Conservation (phyloP, 2,113 vertebrate species). For the Porphyrio hochstetteri region DNA sequence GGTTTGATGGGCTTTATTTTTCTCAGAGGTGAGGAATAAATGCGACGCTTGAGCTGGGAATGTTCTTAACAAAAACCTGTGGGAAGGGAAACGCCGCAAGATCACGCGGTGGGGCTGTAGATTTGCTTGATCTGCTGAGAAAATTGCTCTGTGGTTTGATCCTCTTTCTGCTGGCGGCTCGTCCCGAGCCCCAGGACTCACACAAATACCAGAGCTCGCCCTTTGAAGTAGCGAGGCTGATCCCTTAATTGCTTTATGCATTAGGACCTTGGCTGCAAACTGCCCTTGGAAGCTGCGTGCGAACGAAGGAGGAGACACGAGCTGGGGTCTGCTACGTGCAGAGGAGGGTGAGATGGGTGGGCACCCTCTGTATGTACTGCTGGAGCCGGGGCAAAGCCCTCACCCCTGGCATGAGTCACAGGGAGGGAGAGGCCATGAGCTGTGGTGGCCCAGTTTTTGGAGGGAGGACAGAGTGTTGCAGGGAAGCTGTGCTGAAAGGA, state of each 20-base stretch:
- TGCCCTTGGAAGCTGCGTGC: neutral
- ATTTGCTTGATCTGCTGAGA: constrained; percentile 22
- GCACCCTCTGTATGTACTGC: fast-evolving
- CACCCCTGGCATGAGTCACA: neutral
- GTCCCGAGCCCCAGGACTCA: neutral
- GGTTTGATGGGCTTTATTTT: neutral
- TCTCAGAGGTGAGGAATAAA: neutral
- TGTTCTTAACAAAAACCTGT: neutral
- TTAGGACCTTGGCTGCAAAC: neutral
- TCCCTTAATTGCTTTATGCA: constrained; percentile 30
- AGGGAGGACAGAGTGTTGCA: neutral
- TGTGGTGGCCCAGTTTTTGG: neutral
- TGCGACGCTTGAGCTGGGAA: neutral
- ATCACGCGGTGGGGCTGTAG: neutral
- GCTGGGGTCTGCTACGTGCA: neutral
- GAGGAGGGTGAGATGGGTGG: neutral
- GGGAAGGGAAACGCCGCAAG: neutral
- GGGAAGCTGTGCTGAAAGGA: neutral
- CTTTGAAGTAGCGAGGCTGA: constrained; percentile 21
- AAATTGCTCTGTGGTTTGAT: constrained; percentile 15
- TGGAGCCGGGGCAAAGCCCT: neutral
- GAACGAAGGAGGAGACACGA: neutral
- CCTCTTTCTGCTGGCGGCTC: neutral
- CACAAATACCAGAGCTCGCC: neutral
- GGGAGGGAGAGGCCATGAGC: neutral